Percentiles rank a stretch among this genome's conserved stretches.
These are phyloP conservation scores for Seriola dumerili DNA, from an alignment of 2,113 vertebrate genomes.

Conservation along the genomic window DNA sequence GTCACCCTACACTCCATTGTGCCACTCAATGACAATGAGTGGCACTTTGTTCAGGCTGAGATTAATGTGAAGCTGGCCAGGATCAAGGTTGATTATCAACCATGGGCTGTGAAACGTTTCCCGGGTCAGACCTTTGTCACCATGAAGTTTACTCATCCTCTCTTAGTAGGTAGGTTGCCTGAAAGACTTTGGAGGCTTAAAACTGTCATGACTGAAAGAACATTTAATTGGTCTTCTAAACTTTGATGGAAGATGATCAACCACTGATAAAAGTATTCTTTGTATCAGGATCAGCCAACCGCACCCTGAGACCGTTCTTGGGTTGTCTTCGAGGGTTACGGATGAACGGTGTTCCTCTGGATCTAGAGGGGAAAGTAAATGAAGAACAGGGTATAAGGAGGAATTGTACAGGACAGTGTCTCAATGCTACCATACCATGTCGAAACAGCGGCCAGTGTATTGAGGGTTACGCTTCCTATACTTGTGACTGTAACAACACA, in stretches of 20 bases:
- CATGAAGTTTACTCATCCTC: conserved; percentile 91
- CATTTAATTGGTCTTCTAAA: not conserved
- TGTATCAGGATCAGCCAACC: conserved; percentile 90
- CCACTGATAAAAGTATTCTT: conserved; percentile 3
- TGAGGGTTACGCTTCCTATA: conserved; percentile 94
- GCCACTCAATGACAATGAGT: conserved; percentile 93
- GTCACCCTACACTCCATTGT: conserved; percentile 86
- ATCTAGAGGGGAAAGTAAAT: conserved; percentile 94
- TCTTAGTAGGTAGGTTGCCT: conserved; percentile 90
- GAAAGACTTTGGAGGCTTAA: not conserved
- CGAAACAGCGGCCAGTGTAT: conserved; percentile 94
- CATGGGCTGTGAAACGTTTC: conserved; percentile 89
- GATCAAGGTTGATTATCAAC: conserved; percentile 94
- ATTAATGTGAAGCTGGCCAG: conserved; percentile 94
- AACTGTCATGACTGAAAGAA: not conserved
- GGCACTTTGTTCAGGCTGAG: conserved; percentile 96
- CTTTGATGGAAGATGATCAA: not conserved
- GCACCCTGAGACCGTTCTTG: conserved; percentile 91
- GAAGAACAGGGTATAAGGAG: conserved; percentile 90
- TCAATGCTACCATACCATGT: conserved; percentile 91
- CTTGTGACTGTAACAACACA: conserved; percentile 94
- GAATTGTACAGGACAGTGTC: conserved; percentile 94
- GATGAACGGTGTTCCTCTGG: conserved; percentile 93
- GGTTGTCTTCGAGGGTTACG: conserved; percentile 94
- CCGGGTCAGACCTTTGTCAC: conserved; percentile 93